phyloP scores from a whole-genome alignment of 2,888 invertebrate species.

The Scaptomyza polygonia region DNA sequence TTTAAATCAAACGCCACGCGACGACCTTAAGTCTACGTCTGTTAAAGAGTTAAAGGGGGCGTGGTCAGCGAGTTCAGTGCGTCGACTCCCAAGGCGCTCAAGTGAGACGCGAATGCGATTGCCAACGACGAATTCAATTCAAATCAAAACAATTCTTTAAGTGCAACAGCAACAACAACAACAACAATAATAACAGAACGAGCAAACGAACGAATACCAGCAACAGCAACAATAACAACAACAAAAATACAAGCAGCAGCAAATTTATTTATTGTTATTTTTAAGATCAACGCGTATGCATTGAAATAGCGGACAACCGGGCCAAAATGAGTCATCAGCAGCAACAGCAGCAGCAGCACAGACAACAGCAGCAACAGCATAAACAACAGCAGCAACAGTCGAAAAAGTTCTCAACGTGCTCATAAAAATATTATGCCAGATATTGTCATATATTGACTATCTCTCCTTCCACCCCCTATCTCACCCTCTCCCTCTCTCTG shows the following conservation, averaged over 20 bases:
- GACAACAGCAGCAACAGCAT: conserved; percentile 20
- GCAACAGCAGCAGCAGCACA: conserved; percentile 37
- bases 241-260: conserved; percentile 40
- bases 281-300: conserved; percentile 55
- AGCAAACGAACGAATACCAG: conserved; percentile 24
- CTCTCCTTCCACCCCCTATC: conserved; percentile 23
- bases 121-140: conserved; percentile 19
- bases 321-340: conserved; percentile 62
- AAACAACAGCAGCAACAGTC: conserved; percentile 32
- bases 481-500: conserved; percentile 17
- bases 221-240: conserved; percentile 25
- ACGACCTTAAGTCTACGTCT: conserved; percentile 71
- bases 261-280: conserved; percentile 51
- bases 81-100: conserved; percentile 73
- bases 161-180: conserved; percentile 37
- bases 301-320: conserved; percentile 47
- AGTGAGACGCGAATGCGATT: conserved; percentile 60
- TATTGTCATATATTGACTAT: conserved; percentile 54
- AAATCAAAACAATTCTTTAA: conserved; percentile 41
- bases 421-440: conserved; percentile 62
- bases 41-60: conserved; percentile 53
- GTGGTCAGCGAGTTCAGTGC: conserved; percentile 63
- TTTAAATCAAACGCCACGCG: conserved; percentile 66
- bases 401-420: conserved; percentile 56
- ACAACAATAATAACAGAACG: conserved; percentile 20